phyloP scores from a whole-genome alignment of 2,797 vertebrate species.

The Pipistrellus pygmaeus region DNA sequence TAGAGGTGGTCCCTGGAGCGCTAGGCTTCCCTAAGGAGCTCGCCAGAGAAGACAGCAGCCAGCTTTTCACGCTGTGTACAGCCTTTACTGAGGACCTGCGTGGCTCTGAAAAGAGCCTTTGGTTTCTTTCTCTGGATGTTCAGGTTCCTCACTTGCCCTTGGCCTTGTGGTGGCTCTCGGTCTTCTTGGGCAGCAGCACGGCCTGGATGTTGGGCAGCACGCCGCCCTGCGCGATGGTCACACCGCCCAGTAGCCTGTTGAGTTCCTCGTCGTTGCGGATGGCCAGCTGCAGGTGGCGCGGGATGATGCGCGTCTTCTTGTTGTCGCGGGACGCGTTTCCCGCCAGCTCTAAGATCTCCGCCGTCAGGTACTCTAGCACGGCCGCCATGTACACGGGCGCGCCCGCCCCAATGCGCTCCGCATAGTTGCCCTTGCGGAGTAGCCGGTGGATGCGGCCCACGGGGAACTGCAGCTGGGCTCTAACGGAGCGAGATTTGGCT shows the following conservation, averaged over 20 bases:
- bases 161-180: neutral
- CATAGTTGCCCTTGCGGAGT: neutral
- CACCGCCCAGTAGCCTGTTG: neutral
- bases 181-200: slow-evolving; percentile 11
- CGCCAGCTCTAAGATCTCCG: neutral
- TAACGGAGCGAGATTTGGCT: accelerated
- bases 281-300: slow-evolving; percentile 29
- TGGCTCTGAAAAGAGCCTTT: slow-evolving; percentile 62
- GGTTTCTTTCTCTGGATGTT: neutral
- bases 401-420: accelerated
- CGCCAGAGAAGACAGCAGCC: too few species aligned
- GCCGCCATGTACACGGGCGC: accelerated
- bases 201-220: slow-evolving; percentile 61
- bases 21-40: neutral
- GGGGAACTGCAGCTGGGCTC: neutral
- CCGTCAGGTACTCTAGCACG: neutral
- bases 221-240: neutral
- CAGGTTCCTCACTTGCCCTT: neutral
- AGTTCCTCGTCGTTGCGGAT: slow-evolving; percentile 66
- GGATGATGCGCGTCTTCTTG: neutral
- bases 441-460: neutral
- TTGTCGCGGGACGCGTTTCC: neutral
- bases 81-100: neutral
- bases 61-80: neutral
- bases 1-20: accelerated